Conservation (phyloP, 2,797 vertebrate genomes). For the Pseudochromis fuscus region DNA sequence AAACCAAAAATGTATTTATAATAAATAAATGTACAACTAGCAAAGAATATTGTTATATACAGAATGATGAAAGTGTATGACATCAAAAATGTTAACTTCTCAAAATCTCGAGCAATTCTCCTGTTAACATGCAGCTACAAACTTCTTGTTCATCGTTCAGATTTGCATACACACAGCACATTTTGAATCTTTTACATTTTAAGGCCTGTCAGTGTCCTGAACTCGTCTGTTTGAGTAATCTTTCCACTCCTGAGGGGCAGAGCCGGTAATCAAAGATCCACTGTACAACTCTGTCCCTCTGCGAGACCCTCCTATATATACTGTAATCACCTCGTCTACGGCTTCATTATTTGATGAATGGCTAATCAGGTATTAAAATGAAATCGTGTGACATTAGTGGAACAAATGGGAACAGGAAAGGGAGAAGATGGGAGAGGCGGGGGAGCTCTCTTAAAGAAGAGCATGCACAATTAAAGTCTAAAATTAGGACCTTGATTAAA, state of each 20-base stretch:
- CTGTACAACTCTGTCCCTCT: constrained; percentile 30
- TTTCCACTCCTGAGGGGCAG: constrained; percentile 11
- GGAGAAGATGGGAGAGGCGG: constrained; percentile 65
- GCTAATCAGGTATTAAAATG: constrained; percentile 88
- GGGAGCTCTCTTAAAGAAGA: constrained; percentile 77
- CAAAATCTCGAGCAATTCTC: too few species aligned
- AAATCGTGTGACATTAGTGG: constrained; percentile 79
- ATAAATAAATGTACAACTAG: too few species aligned
- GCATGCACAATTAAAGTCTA: constrained; percentile 83
- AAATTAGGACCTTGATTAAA: constrained; percentile 88
- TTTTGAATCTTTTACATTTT: constrained; percentile 10
- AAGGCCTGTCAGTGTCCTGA: background rate
- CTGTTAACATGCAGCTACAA: background rate
- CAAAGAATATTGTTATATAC: too few species aligned
- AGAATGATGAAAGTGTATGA: too few species aligned
- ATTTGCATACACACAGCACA: background rate
- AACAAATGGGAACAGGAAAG: constrained; percentile 86
- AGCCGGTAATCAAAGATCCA: constrained; percentile 51
- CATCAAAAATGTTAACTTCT: too few species aligned
- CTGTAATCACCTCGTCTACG: constrained; percentile 60
- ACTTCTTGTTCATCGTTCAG: background rate
- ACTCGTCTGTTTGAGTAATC: background rate
- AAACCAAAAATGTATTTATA: too few species aligned
- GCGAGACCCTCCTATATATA: constrained; percentile 35
- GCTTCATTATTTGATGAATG: constrained; percentile 83